Conservation (phyloP, 2,113 vertebrate genomes). For the Periophthalmus modestus region DNA sequence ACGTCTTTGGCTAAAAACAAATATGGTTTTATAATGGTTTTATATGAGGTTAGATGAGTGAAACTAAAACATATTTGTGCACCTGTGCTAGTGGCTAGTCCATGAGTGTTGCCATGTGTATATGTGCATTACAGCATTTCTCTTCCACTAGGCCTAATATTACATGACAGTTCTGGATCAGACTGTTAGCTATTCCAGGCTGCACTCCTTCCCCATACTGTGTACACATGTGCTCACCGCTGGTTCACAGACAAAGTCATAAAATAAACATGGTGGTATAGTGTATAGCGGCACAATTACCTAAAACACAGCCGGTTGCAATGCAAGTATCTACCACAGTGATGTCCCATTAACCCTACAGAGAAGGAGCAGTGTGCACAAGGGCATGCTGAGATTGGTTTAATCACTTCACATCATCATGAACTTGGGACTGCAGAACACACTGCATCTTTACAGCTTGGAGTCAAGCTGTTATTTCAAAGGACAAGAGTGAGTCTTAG, state of each 20-base stretch:
- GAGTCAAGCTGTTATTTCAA: no score
- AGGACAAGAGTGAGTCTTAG: no score
- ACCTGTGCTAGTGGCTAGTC: conserved; percentile 24
- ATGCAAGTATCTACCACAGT: conserved; percentile 12
- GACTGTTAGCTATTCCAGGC: conserved; percentile 64
- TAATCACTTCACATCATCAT: no score
- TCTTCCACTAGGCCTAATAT: conserved; percentile 62
- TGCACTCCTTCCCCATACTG: conserved; percentile 33
- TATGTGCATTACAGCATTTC: conserved; percentile 29
- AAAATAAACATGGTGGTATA: background rate
- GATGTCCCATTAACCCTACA: conserved; percentile 8
- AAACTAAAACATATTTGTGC: conserved; percentile 20
- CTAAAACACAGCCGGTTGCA: conserved; percentile 6
- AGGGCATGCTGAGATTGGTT: conserved; percentile 7
- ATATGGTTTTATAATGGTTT: conserved; percentile 8
- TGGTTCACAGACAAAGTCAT: conserved; percentile 17
- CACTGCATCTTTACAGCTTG: no score
- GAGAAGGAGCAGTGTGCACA: conserved; percentile 33
- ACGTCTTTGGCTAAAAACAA: background rate
- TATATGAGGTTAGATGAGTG: background rate
- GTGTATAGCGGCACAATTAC: background rate
- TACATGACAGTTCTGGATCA: conserved; percentile 78
- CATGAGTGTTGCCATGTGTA: background rate
- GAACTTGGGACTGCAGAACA: no score
- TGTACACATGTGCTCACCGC: conserved; percentile 20